A percentile compares a stretch with the other conserved stretches of the same genome.
Evolutionary conservation across 2,797 vertebrate genomes (phyloP).

Genomic region (Centropyge bicolor): DNA sequence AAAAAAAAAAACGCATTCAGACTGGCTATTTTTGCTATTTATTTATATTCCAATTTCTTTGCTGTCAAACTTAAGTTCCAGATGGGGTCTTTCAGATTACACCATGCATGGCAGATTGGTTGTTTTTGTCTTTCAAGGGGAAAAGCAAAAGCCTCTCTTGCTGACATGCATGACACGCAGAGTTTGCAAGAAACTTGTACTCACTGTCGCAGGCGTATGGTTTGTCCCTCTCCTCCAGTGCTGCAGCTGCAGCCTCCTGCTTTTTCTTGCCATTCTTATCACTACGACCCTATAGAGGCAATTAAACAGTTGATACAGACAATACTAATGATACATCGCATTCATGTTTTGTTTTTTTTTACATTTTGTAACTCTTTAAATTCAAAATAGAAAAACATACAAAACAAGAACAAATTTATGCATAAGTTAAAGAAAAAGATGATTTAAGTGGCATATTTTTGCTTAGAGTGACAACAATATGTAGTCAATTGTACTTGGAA

Average conservation of each 20-base stretch:
- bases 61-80: conserved; percentile 41
- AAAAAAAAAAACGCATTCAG: conserved; percentile 18
- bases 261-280: conserved; percentile 95
- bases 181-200: conserved; percentile 68
- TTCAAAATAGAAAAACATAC: not conserved
- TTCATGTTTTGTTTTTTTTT: no score
- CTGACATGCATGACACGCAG: conserved; percentile 47
- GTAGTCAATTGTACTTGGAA: not conserved
- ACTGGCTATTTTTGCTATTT: not conserved
- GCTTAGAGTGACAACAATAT: not conserved
- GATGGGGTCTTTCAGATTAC: conserved; percentile 40
- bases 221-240: conserved; percentile 95
- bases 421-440: not conserved
- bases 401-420: not conserved
- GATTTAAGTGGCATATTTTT: not conserved
- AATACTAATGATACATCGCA: not conserved
- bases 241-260: conserved; percentile 90
- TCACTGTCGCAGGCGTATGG: conserved; percentile 99
- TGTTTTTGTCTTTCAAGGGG: conserved; percentile 27
- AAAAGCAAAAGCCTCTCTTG: conserved; percentile 57
- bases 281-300: conserved; percentile 88
- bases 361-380: not conserved
- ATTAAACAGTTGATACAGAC: conserved; percentile 22
- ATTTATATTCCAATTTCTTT: conserved; percentile 6
- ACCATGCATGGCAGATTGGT: conserved; percentile 56